phyloP scores from a whole-genome alignment of 2,888 invertebrate genomes.

The Cynaeus angustus region DNA sequence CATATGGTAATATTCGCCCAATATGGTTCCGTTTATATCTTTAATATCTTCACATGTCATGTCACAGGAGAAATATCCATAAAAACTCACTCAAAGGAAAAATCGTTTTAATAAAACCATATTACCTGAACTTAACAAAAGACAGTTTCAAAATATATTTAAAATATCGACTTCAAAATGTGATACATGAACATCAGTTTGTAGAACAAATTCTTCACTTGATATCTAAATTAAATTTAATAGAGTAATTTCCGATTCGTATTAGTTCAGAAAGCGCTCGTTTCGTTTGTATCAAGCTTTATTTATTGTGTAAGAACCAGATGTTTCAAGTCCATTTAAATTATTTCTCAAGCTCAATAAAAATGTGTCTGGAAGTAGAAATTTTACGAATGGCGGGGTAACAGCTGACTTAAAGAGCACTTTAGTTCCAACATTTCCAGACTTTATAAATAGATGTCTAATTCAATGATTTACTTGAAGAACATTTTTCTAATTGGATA shows the following conservation, averaged over 20 bases:
- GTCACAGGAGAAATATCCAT: constrained; percentile 13
- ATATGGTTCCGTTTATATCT: constrained; percentile 25
- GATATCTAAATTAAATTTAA: constrained; percentile 31
- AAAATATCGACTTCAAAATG: not conserved
- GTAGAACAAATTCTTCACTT: constrained; percentile 11
- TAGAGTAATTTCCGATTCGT: constrained; percentile 28
- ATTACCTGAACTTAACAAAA: not conserved
- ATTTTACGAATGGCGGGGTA: constrained; percentile 13
- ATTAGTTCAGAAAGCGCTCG: constrained; percentile 15
- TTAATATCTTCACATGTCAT: constrained; percentile 38
- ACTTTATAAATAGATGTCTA: constrained; percentile 9
- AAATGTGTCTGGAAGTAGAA: constrained; percentile 11
- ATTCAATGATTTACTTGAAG: constrained; percentile 2
- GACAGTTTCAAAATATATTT: not conserved
- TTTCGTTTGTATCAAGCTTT: constrained; percentile 9
- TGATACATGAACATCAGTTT: not conserved
- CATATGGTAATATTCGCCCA: constrained; percentile 34
- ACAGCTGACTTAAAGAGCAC: constrained; percentile 18
- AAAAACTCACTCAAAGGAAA: constrained; percentile 15
- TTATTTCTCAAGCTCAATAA: constrained; percentile 21
- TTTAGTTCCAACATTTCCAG: not conserved
- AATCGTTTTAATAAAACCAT: not conserved
- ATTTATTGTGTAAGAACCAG: constrained; percentile 27
- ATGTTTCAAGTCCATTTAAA: constrained; percentile 5
- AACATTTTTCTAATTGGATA: too few relatives aligned